These are phyloP conservation scores for Climacteris rufus DNA, from an alignment of 2,113 vertebrate genomes.

Conservation along the genomic window DNA sequence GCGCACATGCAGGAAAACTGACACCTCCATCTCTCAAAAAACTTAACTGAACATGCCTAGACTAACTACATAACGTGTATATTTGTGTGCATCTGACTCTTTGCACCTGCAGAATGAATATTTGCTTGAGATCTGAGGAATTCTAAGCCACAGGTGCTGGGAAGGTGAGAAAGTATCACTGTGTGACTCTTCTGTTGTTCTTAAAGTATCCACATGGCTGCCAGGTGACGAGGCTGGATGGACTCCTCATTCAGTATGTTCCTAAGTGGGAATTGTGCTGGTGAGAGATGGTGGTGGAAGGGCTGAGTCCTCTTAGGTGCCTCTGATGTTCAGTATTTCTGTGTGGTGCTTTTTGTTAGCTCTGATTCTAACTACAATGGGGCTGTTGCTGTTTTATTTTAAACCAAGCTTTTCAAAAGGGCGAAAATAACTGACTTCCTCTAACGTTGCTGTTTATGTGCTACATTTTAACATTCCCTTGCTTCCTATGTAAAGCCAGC, in stretches of 20 bases:
- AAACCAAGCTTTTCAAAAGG: neutral
- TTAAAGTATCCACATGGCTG: neutral
- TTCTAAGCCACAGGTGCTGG: neutral
- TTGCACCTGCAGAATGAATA: neutral
- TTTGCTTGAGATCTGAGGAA: neutral
- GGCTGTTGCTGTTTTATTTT: neutral
- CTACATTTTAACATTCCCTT: neutral
- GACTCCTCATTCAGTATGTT: neutral
- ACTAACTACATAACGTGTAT: accelerated
- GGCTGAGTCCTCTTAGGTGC: neutral
- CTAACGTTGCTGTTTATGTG: neutral
- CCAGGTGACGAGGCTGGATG: neutral
- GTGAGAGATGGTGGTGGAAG: neutral
- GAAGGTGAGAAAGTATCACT: neutral
- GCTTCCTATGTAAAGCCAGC: neutral
- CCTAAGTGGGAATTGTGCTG: neutral
- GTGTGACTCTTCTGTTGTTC: neutral
- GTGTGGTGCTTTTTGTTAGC: neutral
- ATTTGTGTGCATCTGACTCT: neutral
- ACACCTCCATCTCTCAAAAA: neutral
- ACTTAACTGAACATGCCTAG: neutral
- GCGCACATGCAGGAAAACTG: neutral
- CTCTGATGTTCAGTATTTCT: neutral
- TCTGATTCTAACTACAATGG: neutral
- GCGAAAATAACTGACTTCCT: neutral